Evolutionary conservation across 2,888 invertebrate genomes (phyloP), one percentile per base, ranked within the genome.

Genomic region (Amblyteles armatorius): DNA sequence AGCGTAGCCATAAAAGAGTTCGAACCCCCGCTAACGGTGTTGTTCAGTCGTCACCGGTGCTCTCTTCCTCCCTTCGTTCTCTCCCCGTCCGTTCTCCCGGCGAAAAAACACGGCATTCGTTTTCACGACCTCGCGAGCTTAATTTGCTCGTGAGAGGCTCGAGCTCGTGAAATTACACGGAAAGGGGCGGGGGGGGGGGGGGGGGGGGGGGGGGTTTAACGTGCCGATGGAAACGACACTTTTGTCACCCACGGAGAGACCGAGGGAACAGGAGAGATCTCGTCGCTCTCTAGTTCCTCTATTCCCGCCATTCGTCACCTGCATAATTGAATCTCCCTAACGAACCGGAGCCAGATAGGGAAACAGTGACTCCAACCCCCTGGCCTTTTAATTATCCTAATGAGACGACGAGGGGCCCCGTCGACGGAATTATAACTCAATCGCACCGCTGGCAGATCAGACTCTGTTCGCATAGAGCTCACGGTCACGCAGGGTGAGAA

Each of bases 1-100:
- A 77, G 67, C 67, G 82, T 82, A 85, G 84, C 87, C 88, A 86
- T 88, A 88, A 87, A 88, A 88, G 88, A 87, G 87, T 88, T 89
- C 86, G 83, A 76, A 60, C 55, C 81, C 69, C 52, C 60, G 65
- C 82, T 79, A 87, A 82, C 83, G 78, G 84, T 87, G 84, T 86
- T 79, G 83, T 52, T 55, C 72, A 72, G 48, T 80, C 77, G 80
- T 72, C 76, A 60, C 9, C 9, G 36, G 36, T 71, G 69, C 55
- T 79, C 74, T 48, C 36, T 40, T 9, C 50, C 55, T 29, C 48
- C 26, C 33, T 68, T 55, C 55, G 16, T 13, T 40, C 22, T 44
- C 36, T 9, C 19, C n/a, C 13, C 60, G 5, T 11, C 55, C 22
- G 7, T 2, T 0, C 19, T 40, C 9, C 4, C 7, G 40, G 11